phyloP scores from a whole-genome alignment of 2,113 vertebrate species.

The Corythaeola cristata region DNA sequence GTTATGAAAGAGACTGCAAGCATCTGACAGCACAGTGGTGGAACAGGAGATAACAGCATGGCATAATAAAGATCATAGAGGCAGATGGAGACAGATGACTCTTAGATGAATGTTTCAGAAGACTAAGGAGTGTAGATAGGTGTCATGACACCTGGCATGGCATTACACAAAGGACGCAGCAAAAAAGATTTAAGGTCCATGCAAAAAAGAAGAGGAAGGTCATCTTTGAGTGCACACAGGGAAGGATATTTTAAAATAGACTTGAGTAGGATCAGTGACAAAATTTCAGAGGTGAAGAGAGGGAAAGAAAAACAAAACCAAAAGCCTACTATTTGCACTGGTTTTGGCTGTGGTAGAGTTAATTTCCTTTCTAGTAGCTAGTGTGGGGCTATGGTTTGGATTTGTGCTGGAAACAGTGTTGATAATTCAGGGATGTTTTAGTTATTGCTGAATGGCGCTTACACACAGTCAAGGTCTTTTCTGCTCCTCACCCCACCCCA shows the following conservation, averaged over 20 bases:
- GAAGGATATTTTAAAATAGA: neutral
- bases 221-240: accelerated
- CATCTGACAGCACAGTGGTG: neutral
- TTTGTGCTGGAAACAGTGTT: too few relatives aligned
- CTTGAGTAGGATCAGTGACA: neutral
- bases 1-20: neutral
- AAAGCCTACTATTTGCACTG: neutral
- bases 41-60: neutral
- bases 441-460: too few relatives aligned
- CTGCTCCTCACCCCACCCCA: too few relatives aligned
- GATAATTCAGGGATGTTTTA: too few relatives aligned
- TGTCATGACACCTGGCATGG: neutral
- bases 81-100: neutral
- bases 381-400: too few relatives aligned
- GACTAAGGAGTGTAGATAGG: neutral
- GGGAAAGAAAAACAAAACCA: neutral
- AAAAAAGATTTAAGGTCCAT: neutral
- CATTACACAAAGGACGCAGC: neutral
- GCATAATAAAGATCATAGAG: neutral
- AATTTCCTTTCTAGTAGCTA: too few relatives aligned
- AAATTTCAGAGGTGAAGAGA: neutral
- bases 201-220: neutral
- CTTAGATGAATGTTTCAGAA: neutral
- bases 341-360: too few relatives aligned
- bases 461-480: too few relatives aligned